Percentiles rank a stretch among this genome's conserved stretches.
These are phyloP conservation scores for Xenotilapia longispinis DNA, from an alignment of 2,113 vertebrate genomes.

Conservation along the genomic window DNA sequence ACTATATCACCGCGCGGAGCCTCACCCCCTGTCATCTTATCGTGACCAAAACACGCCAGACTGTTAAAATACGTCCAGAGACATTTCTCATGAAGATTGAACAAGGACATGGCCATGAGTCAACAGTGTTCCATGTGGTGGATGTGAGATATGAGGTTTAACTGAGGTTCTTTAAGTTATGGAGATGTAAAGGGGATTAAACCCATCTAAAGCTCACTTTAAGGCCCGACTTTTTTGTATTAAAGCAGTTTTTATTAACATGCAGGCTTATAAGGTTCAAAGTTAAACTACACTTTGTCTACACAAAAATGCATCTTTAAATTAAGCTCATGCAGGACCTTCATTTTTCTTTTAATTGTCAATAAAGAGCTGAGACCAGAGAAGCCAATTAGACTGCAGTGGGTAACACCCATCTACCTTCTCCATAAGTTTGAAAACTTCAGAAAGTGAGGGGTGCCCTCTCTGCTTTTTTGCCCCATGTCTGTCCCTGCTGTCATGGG, in stretches of 20 bases:
- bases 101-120: background rate
- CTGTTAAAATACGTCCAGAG: background rate
- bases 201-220: background rate
- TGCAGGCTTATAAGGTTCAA: background rate
- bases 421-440: background rate
- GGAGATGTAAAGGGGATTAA: background rate
- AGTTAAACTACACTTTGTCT: accelerated
- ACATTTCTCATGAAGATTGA: background rate
- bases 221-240: background rate
- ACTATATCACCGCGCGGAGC: background rate
- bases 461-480: background rate
- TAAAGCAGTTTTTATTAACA: background rate
- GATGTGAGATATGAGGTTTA: background rate
- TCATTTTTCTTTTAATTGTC: accelerated
- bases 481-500: background rate
- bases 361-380: background rate
- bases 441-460: accelerated
- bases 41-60: conserved; percentile 32
- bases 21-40: conserved; percentile 53
- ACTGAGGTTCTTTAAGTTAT: background rate
- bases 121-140: background rate
- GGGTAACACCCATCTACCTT: background rate
- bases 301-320: background rate
- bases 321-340: background rate
- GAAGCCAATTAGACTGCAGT: background rate